Evolutionary conservation across 2,113 vertebrate genomes (phyloP).

Genomic region (Podarcis cretensis): DNA sequence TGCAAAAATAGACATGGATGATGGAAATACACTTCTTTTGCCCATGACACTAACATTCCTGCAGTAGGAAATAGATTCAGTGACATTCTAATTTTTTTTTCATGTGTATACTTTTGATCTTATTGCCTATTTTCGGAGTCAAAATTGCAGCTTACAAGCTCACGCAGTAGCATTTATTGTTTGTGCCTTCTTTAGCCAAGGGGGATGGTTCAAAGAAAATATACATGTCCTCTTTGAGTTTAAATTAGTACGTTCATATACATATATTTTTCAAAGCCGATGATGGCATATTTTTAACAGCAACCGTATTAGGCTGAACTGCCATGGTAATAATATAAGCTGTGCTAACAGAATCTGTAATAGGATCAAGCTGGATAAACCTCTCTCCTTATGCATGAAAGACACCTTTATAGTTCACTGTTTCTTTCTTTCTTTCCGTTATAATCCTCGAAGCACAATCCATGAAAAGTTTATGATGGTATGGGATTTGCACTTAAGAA

Average conservation of each 20-base stretch:
- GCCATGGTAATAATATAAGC: constrained; percentile 37
- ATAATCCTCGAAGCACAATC: constrained; percentile 55
- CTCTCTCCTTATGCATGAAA: constrained; percentile 55
- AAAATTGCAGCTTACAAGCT: neutral
- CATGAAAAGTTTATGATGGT: constrained; percentile 63
- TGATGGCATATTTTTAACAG: constrained; percentile 33
- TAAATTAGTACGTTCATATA: constrained; percentile 6
- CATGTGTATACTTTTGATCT: neutral
- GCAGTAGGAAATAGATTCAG: constrained; percentile 25
- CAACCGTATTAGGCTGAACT: constrained; percentile 30
- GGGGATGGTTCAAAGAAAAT: constrained; percentile 20
- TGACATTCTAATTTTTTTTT: neutral
- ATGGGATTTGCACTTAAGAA: constrained; percentile 33
- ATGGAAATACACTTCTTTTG: constrained; percentile 18
- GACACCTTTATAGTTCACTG: constrained; percentile 49
- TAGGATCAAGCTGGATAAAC: constrained; percentile 64
- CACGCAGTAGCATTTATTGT: neutral
- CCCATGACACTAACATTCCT: constrained; percentile 13
- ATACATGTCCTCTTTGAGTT: constrained; percentile 4
- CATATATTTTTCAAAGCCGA: neutral
- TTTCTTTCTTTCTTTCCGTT: constrained; percentile 30
- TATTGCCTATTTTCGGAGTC: neutral
- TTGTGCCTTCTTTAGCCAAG: constrained; percentile 28
- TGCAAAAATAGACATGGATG: constrained; percentile 14
- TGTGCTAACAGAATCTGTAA: constrained; percentile 55